A percentile compares a stretch with the other conserved stretches of the same genome.
Conservation (phyloP, 2,888 invertebrate genomes). For the Micoletzkya japonica region DNA sequence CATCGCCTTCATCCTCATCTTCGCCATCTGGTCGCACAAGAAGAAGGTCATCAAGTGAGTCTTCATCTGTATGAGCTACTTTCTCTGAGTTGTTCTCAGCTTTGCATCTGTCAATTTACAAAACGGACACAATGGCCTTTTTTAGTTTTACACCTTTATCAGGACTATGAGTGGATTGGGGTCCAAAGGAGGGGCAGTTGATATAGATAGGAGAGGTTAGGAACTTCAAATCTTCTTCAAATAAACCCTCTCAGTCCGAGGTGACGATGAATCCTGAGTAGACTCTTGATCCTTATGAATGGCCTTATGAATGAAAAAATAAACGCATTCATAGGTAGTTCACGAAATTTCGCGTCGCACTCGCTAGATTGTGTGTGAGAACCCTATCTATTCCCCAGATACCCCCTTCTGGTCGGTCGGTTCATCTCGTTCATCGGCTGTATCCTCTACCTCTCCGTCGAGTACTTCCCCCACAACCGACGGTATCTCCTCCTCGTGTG, state of each 20-base stretch:
- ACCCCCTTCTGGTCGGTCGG: slow-evolving; percentile 15
- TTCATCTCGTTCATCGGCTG: slow-evolving; percentile 24
- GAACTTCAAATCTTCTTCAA: too few species aligned
- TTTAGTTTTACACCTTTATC: not conserved
- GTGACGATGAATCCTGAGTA: too few species aligned
- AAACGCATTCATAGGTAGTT: not conserved
- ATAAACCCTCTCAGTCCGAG: too few species aligned
- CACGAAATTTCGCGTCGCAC: too few species aligned
- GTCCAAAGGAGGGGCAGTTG: too few species aligned
- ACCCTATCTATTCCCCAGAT: slow-evolving; percentile 2
- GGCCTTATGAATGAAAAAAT: not conserved
- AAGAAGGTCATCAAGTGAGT: slow-evolving; percentile 38
- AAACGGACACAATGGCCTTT: not conserved
- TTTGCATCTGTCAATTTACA: too few species aligned
- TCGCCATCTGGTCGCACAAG: slow-evolving; percentile 43
- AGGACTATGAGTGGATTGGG: too few species aligned
- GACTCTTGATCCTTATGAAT: too few species aligned
- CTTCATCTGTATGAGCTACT: too few species aligned
- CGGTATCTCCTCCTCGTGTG: not conserved
- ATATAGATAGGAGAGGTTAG: too few species aligned
- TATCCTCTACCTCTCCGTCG: slow-evolving; percentile 20
- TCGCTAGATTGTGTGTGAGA: too few species aligned
- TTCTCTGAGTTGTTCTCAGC: too few species aligned
- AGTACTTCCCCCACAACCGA: slow-evolving; percentile 7
- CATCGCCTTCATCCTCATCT: slow-evolving; percentile 42